Percentiles rank a stretch among this genome's conserved stretches.
Evolutionary conservation across 1,140 invertebrate genomes (phyloP).

Genomic region (Phymastichus coffea): DNA sequence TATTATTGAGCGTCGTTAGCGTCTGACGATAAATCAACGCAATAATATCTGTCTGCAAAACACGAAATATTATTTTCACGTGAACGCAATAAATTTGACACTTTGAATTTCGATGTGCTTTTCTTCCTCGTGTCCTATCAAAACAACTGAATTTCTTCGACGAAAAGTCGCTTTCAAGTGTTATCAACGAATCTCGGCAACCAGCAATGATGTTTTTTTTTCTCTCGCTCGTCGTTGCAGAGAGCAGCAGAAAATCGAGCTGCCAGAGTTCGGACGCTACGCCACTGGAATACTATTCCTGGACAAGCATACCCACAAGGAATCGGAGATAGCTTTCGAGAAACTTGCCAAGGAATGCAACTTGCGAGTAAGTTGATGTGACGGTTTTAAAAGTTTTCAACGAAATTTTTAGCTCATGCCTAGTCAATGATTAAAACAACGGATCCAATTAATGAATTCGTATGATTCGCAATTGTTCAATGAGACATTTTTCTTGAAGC

Average conservation of each 20-base stretch:
- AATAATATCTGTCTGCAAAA: too few species aligned
- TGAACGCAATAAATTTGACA: not conserved
- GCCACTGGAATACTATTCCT: conserved; percentile 96
- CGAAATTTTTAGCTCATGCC: too few species aligned
- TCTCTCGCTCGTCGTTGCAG: conserved; percentile 55
- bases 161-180: too few species aligned
- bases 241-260: conserved; percentile 72
- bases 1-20: too few species aligned
- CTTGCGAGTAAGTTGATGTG: conserved; percentile 64
- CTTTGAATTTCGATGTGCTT: not conserved
- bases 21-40: too few species aligned
- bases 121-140: not conserved
- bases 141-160: too few species aligned
- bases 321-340: conserved; percentile 80
- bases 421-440: not conserved
- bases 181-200: not conserved
- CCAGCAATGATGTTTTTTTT: not conserved
- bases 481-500: too few species aligned
- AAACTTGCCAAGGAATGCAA: conserved; percentile 78
- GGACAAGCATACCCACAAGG: conserved; percentile 77
- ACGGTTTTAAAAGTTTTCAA: too few species aligned
- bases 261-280: conserved; percentile 86
- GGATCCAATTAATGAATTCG: too few species aligned
- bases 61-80: not conserved
- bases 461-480: not conserved